phyloP scores from a whole-genome alignment of 2,888 invertebrate species.

The Harpagoxenus sublaevis region DNA sequence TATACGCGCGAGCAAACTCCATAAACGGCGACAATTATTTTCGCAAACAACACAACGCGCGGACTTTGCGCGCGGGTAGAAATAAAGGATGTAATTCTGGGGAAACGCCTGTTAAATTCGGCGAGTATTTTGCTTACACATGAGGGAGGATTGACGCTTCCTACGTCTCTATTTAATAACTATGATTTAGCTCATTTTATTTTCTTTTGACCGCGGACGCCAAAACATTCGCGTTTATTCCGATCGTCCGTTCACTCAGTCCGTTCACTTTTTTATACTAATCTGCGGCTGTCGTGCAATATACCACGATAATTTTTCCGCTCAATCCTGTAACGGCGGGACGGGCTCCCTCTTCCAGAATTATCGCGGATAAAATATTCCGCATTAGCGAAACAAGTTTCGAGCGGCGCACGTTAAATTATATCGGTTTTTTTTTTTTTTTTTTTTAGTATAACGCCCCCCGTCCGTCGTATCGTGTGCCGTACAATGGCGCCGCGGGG shows the following conservation, averaged over 20 bases:
- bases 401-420: slow-evolving; percentile 31
- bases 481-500: slow-evolving; percentile 42
- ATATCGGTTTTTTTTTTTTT: slow-evolving; percentile 37
- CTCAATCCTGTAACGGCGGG: not conserved
- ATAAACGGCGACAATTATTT: slow-evolving; percentile 55
- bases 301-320: not conserved
- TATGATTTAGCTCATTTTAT: not conserved
- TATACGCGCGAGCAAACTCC: slow-evolving; percentile 47
- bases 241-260: not conserved
- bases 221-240: not conserved
- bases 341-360: not conserved
- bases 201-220: not conserved
- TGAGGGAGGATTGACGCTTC: not conserved
- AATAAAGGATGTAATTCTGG: slow-evolving; percentile 29
- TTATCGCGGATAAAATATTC: slow-evolving; percentile 12
- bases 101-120: not conserved
- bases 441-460: not conserved
- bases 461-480: slow-evolving; percentile 3
- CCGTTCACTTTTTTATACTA: not conserved
- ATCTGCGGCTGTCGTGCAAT: not conserved
- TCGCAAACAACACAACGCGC: slow-evolving; percentile 38
- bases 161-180: not conserved
- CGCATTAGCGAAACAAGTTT: slow-evolving; percentile 31
- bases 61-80: slow-evolving; percentile 15
- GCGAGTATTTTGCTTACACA: not conserved